Evolutionary conservation across 2,797 vertebrate genomes (phyloP), one percentile per base, ranked within the genome.

Genomic region (Remorina albescens): DNA sequence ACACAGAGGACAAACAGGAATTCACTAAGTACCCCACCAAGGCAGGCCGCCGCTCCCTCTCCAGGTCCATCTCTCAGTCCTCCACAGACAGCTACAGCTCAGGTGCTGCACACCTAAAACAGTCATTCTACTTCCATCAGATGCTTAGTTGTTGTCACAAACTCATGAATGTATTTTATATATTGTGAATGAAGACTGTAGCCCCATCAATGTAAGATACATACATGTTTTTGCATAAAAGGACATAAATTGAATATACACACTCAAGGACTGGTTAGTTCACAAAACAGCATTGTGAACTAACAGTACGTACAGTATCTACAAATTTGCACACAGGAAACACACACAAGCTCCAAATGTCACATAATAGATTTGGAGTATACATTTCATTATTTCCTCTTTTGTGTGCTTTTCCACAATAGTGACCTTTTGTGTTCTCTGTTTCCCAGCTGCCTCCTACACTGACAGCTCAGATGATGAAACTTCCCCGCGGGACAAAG

Each of bases 81-180:
- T 99, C 98, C 85, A 99, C 98, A 0, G 98, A 99, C 95, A 99
- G 98, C 95, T 99, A 99, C 94, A 99, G 98, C 94, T 99, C 98
- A 34, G 98, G 98, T 99, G 93, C 67, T 71, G 13, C 55, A 8
- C 56, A 54, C 30, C 61, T 19, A 9, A 30, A 57, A 0, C 4
- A 1, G 41, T 70, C 16, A 15, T 0, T 34, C 2, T 42, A 28
- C 6, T 5, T 44, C 44, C 8, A 13, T 11, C 8, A 69, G 47
- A 51, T 13, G 18, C 13, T 56, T 44, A 50, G 28, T 18, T 7
- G 0, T 13, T 59, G 41, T 44, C 0, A 41, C 34, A 58, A 32
- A 36, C 2, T 19, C 8, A 53, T 25, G 6, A 9, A 21, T 55
- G 19, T 10, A 51, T 21, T 55, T 37, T 8, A 8, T 12, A 7